Conservation (phyloP, 2,888 invertebrate genomes). For the Zaprionus lineosus region DNA sequence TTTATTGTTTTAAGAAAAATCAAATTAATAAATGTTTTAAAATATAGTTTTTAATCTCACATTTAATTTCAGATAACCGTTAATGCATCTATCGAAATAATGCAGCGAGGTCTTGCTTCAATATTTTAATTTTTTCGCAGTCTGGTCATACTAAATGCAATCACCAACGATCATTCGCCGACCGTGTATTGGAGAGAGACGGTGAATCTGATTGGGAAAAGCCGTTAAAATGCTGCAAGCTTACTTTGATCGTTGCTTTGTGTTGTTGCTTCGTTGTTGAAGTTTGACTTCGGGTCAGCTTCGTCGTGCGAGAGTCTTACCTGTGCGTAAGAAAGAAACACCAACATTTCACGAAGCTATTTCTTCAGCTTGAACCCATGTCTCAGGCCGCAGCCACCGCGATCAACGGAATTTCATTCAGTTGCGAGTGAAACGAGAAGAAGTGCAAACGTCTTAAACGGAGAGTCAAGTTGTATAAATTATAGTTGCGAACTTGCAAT, state of each 20-base stretch:
- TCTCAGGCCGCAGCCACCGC: constrained; percentile 22
- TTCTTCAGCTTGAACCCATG: constrained; percentile 43
- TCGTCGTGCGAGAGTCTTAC: constrained; percentile 24
- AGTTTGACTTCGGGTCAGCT: constrained; percentile 12
- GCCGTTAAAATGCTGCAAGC: constrained; percentile 44
- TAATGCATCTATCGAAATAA: no score
- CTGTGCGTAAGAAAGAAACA: constrained; percentile 20
- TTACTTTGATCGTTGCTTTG: constrained; percentile 20
- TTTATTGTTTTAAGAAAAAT: no score
- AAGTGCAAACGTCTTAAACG: constrained; percentile 74
- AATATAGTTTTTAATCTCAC: no score
- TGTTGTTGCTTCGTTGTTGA: constrained; percentile 29
- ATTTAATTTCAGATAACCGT: no score
- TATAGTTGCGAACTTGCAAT: constrained; percentile 49
- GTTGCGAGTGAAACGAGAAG: constrained; percentile 69
- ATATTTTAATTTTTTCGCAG: neutral
- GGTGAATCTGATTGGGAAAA: constrained; percentile 14
- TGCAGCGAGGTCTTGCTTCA: no score
- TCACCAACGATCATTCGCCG: constrained; percentile 34
- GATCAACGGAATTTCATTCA: constrained; percentile 49
- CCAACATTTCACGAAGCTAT: constrained; percentile 37
- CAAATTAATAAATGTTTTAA: no score
- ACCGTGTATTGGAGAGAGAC: no score
- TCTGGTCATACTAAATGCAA: constrained; percentile 46
- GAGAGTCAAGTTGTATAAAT: constrained; percentile 68